phyloP scores from a whole-genome alignment of 2,113 vertebrate genomes.

The Onychostoma macrolepis region DNA sequence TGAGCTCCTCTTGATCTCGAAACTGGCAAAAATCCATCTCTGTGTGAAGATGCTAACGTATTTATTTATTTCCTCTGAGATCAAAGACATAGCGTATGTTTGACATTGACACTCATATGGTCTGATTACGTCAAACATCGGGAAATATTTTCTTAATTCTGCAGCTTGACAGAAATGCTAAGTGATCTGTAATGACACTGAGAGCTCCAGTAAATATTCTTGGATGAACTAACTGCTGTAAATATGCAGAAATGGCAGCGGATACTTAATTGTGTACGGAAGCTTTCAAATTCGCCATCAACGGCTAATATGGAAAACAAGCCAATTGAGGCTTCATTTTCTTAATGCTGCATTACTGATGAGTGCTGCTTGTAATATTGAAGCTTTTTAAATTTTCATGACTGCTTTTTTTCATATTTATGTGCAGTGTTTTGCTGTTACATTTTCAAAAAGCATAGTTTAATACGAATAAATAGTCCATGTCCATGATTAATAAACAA shows the following conservation, averaged over 20 bases:
- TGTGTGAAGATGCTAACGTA: not conserved
- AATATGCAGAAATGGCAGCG: not conserved
- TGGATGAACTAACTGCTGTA: not conserved
- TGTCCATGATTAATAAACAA: not conserved
- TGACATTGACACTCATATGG: not conserved
- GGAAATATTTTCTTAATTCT: not conserved
- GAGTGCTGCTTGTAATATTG: slow-evolving; percentile 31
- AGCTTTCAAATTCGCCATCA: slow-evolving; percentile 25
- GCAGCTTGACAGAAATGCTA: not conserved
- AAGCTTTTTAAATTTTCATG: slow-evolving; percentile 39
- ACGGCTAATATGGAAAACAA: slow-evolving; percentile 28
- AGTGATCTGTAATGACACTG: not conserved
- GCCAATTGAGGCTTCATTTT: slow-evolving; percentile 24
- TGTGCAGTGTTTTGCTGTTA: not conserved
- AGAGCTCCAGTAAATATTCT: not conserved
- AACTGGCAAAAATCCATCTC: not conserved
- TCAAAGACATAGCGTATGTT: not conserved
- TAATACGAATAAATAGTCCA: not conserved
- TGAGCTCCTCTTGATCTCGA: not conserved
- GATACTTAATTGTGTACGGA: slow-evolving; percentile 30
- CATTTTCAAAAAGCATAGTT: not conserved
- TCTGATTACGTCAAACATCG: not conserved
- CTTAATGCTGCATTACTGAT: slow-evolving; percentile 19
- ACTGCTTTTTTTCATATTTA: not conserved
- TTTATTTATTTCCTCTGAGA: not conserved